Base-by-base conservation (phyloP, 2,113 vertebrate genomes). In the Brachypodius melanocephalos region DNA sequence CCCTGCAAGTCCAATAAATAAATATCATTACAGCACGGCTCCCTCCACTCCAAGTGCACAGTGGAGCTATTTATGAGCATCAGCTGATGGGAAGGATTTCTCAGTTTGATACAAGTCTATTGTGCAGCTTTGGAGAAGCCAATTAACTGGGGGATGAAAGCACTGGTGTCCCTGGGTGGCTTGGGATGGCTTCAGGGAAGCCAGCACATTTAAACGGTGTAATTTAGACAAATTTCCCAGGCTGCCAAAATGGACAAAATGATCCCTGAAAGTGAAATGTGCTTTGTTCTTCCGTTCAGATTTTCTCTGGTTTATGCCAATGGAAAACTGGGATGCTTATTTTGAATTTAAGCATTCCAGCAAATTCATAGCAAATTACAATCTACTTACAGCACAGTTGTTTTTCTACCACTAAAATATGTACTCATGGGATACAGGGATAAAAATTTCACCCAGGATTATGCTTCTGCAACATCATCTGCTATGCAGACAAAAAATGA, bases 131-230 rank as follows among this genome's bases (percentile, higher is more conserved):
- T 90, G 85, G 79, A 86, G 82, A 76, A 93, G 83, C 59, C 77
- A 93, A 93, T 95, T 96, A 90, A 91, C 89, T 65, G 38, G 40
- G 45, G 88, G 72, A 83, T 88, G 85, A 97, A 96, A 96, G 88
- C 9, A 0, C 49, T 74, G 63, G 4, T 77, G 72, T 86, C 92
- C 52, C 79, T 84, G 79, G 75, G 90, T 91, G 92, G 73, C 83
- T 96, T 46, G 32, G n/a, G 59, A 63, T 91, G 88, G 72, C 89
- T 89, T 96, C 78, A 52, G 85, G 72, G 72, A 69, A 91, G 63
- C 59, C 10, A 0, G 68, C 40, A 63, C 88, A 65, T 84, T 83
- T 88, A 93, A 94, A 82, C 0, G 3, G 28, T 93, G 65, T 77
- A 84, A 92, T 92, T 93, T 75, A 88, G 75, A 91, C 68, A 93